Evolutionary conservation across 2,113 vertebrate genomes (phyloP), one percentile per base, ranked within the genome.

Genomic region (Cryptoleucopteryx plumbea): DNA sequence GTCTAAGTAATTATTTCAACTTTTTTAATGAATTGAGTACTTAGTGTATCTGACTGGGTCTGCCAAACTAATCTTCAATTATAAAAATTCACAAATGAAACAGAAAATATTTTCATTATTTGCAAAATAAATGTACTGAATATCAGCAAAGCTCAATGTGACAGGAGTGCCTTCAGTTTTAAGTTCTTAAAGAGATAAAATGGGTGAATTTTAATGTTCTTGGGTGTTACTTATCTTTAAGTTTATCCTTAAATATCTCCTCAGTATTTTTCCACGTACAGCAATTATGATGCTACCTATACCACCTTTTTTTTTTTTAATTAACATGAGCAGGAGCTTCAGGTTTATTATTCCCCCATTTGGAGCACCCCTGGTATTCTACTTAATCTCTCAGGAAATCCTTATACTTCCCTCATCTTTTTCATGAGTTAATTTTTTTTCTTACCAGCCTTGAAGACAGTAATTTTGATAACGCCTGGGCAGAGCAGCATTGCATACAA

Each of bases 21-120:
- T 26, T 68, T 48, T 80, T 74, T 59, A 34, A 81, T 72, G 17
- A 91, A 90, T 56, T 90, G 53, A 94, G 66, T 34, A 62, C 63
- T 88, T 52, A 82, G 34, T 82, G 48, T 43, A 42, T 88, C 85
- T 95, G 84, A 16, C 25, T 82, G 62, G 13, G 13, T 90, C 27
- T 94, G 68, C 56, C 40, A 90, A 95, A 52, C 45, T 68, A 88
- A 68, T 80, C 34, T 84, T 89, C 71, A 87, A 72, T 80, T 94
- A 94, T 19, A 88, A 91, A 86, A 91, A 66, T 20, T 85, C 53
- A 65, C 86, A 82, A 88, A 66, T 45, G 2, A 87, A 95, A 81
- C 25, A 53, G 34, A 90, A 96, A 94, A 93, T 94, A 93, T 91
- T 88, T 91, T 84, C 36, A 94, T 86, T 70, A 72, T 61, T 89